phyloP scores from a whole-genome alignment of 2,888 invertebrate species.

The Nephrotoma appendiculata region DNA sequence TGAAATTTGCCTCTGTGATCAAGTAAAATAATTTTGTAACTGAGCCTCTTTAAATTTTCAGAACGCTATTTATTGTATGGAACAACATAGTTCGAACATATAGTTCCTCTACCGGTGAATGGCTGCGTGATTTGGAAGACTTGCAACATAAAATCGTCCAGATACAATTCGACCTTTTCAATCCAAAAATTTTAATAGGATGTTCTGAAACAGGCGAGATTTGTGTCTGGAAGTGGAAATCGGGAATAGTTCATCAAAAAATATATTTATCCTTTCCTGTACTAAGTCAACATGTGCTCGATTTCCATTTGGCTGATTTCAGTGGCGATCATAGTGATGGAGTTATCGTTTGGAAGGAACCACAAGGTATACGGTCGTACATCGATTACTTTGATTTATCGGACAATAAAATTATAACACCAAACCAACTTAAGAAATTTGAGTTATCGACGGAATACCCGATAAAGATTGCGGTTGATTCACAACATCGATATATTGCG shows the following conservation, averaged over 20 bases:
- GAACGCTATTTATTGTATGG: conserved; percentile 45
- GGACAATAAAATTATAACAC: background rate
- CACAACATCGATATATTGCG: background rate
- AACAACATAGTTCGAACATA: conserved; percentile 45
- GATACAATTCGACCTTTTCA: conserved; percentile 34
- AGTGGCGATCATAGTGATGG: background rate
- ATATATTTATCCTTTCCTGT: conserved; percentile 14
- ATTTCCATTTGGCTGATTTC: conserved; percentile 22
- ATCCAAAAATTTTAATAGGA: conserved; percentile 34
- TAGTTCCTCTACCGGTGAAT: conserved; percentile 48
- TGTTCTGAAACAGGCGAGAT: conserved; percentile 41
- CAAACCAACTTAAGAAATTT: background rate
- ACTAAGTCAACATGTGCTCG: conserved; percentile 11
- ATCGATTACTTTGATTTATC: background rate
- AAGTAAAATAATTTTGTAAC: background rate
- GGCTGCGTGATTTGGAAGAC: conserved; percentile 40
- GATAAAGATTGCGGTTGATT: background rate
- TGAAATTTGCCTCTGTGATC: too few species aligned
- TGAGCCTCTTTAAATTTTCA: conserved; percentile 22
- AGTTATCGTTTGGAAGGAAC: conserved; percentile 1
- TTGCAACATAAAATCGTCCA: conserved; percentile 36
- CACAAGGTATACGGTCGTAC: background rate
- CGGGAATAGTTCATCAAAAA: conserved; percentile 34
- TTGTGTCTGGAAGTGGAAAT: conserved; percentile 46
- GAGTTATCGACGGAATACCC: background rate